A percentile compares a stretch with the other conserved stretches of the same genome.
These are phyloP conservation scores for Gadus macrocephalus DNA, from an alignment of 2,113 vertebrate species.

Conservation along the genomic window DNA sequence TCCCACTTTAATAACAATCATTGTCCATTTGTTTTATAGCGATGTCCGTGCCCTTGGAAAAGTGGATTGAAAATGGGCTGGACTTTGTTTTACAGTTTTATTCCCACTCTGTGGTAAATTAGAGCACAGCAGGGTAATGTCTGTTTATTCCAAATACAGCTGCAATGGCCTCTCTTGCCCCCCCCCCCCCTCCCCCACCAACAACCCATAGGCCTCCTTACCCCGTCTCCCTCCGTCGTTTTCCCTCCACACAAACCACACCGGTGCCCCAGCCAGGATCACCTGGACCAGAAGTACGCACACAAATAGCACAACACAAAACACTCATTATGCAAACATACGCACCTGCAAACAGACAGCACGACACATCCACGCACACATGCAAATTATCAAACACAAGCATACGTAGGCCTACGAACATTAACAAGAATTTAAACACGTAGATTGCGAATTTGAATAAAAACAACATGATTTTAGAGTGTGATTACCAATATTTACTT, in stretches of 20 bases:
- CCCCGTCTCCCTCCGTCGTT: slow-evolving; percentile 46
- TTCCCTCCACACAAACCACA: slow-evolving; percentile 57
- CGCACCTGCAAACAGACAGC: slow-evolving; percentile 48
- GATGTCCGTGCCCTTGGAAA: slow-evolving; percentile 52
- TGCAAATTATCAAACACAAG: slow-evolving; percentile 20
- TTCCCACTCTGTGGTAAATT: slow-evolving; percentile 73
- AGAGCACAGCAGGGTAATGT: slow-evolving; percentile 72
- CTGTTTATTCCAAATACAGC: slow-evolving; percentile 76
- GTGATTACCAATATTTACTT: too few species aligned
- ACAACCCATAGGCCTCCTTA: background rate
- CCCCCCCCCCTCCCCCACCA: slow-evolving; percentile 13
- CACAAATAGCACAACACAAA: slow-evolving; percentile 38
- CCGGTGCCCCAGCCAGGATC: slow-evolving; percentile 79
- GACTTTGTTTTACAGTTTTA: slow-evolving; percentile 62
- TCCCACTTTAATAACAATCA: slow-evolving; percentile 47
- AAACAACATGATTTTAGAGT: too few species aligned
- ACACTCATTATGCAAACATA: slow-evolving; percentile 52
- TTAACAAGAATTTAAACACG: background rate
- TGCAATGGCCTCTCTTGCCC: slow-evolving; percentile 58
- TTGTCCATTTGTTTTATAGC: slow-evolving; percentile 55
- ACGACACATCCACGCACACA: slow-evolving; percentile 42
- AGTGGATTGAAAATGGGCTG: slow-evolving; percentile 53
- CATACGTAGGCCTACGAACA: slow-evolving; percentile 11
- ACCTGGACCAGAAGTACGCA: slow-evolving; percentile 75
- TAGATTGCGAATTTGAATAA: too few species aligned